Evolutionary conservation across 2,113 vertebrate species (phyloP).

Genomic region (Daubentonia madagascariensis): DNA sequence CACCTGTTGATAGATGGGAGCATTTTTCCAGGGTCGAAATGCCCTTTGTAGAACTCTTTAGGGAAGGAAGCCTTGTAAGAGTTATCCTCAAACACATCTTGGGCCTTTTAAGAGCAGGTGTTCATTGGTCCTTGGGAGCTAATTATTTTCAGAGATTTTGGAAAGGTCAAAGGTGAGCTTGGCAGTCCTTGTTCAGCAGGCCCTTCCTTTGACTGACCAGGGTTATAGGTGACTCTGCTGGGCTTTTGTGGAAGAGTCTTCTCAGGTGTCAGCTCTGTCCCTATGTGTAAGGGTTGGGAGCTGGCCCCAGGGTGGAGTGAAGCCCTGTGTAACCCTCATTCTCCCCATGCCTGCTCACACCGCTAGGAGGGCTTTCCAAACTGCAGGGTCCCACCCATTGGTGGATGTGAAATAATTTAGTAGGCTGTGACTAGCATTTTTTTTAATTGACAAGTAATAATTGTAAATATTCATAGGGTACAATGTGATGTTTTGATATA

Average conservation of each 20-base stretch:
- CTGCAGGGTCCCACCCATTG: fast-evolving
- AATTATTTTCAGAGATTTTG: not conserved
- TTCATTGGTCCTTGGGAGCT: not conserved
- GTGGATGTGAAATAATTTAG: not conserved
- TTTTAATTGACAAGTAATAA: not conserved
- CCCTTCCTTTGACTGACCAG: fast-evolving
- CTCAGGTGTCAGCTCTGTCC: fast-evolving
- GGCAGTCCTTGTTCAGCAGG: too few species aligned
- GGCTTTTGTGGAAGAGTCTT: too few species aligned
- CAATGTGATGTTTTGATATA: not conserved
- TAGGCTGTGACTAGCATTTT: not conserved
- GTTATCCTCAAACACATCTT: not conserved
- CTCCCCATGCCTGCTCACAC: fast-evolving
- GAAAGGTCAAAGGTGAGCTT: not conserved
- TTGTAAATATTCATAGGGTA: not conserved
- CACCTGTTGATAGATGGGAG: fast-evolving
- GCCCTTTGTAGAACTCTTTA: fast-evolving
- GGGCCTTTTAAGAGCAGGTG: not conserved
- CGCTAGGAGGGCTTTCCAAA: not conserved
- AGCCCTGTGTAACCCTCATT: not conserved
- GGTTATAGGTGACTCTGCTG: fast-evolving
- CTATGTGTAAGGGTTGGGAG: too few species aligned
- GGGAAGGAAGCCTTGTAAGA: not conserved
- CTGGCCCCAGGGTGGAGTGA: too few species aligned
- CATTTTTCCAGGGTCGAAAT: fast-evolving